Evolutionary conservation across 2,797 vertebrate species (phyloP).

Genomic region (Lagodon rhomboides): DNA sequence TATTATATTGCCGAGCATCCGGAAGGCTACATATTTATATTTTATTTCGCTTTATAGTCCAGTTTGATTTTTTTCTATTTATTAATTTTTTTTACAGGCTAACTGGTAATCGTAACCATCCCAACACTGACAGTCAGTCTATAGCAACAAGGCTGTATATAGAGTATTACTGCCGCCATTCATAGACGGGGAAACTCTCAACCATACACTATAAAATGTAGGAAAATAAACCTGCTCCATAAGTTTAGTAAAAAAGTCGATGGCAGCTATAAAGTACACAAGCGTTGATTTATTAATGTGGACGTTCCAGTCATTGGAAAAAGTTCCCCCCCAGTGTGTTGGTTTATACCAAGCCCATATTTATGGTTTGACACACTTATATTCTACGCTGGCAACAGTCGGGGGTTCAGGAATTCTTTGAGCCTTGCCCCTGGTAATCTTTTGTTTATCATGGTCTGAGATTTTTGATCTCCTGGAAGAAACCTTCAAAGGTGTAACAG

Average conservation of each 20-base stretch:
- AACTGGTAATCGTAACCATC: too few relatives aligned
- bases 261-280: conserved; percentile 38
- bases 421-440: conserved; percentile 31
- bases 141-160: conserved; percentile 5
- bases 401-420: conserved; percentile 36
- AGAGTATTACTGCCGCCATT: conserved; percentile 67
- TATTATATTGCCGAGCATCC: too few relatives aligned
- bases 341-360: conserved; percentile 66
- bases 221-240: conserved; percentile 64
- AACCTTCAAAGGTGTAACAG: conserved; percentile 30
- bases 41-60: too few relatives aligned
- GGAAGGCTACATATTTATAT: too few relatives aligned
- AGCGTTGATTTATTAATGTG: conserved; percentile 68
- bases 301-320: conserved; percentile 65
- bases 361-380: conserved; percentile 72
- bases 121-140: too few relatives aligned
- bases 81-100: too few relatives aligned
- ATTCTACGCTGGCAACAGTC: conserved; percentile 62
- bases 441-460: conserved; percentile 47
- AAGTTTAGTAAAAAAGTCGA: conserved; percentile 58
- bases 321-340: conserved; percentile 15
- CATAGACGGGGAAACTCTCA: conserved; percentile 41
- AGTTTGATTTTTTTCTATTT: too few relatives aligned
- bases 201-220: conserved; percentile 55
- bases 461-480: conserved; percentile 38